Percentiles rank a stretch among this genome's conserved stretches.
Evolutionary conservation across 2,113 vertebrate genomes (phyloP).

Genomic region (Hydropotes inermis): DNA sequence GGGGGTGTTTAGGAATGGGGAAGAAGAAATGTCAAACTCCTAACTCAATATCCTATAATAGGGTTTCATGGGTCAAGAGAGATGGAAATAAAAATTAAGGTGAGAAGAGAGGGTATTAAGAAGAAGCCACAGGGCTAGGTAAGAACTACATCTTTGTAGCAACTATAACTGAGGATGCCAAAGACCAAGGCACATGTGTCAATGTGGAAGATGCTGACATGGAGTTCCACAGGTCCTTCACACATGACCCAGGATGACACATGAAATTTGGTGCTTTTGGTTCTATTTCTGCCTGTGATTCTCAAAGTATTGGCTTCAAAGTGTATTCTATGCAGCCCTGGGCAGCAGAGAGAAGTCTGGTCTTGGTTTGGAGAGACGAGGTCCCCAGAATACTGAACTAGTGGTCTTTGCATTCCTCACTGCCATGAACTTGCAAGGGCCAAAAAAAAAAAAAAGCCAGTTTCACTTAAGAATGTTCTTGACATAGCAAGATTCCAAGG

Average conservation of each 20-base stretch:
- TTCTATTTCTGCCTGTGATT: not conserved
- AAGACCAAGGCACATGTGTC: not conserved
- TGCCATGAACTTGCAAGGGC: not conserved
- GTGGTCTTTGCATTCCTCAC: not conserved
- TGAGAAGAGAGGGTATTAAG: not conserved
- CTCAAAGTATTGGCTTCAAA: not conserved
- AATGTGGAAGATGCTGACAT: not conserved
- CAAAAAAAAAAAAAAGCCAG: not conserved
- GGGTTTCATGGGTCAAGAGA: not conserved
- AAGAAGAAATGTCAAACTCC: not conserved
- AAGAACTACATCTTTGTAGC: not conserved
- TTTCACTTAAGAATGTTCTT: not conserved
- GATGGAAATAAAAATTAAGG: not conserved
- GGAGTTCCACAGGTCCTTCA: not conserved
- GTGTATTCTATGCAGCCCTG: too few species aligned
- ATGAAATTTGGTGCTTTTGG: not conserved
- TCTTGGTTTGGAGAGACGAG: not conserved
- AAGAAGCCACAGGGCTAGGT: not conserved
- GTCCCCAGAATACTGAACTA: not conserved
- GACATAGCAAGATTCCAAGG: not conserved
- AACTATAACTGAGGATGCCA: too few species aligned
- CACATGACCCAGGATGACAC: not conserved
- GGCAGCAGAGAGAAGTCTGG: not conserved
- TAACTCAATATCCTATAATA: not conserved
- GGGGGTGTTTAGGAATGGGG: not conserved